Conservation (phyloP, 2,888 invertebrate genomes). For the Amblyjoppa fuscipennis region DNA sequence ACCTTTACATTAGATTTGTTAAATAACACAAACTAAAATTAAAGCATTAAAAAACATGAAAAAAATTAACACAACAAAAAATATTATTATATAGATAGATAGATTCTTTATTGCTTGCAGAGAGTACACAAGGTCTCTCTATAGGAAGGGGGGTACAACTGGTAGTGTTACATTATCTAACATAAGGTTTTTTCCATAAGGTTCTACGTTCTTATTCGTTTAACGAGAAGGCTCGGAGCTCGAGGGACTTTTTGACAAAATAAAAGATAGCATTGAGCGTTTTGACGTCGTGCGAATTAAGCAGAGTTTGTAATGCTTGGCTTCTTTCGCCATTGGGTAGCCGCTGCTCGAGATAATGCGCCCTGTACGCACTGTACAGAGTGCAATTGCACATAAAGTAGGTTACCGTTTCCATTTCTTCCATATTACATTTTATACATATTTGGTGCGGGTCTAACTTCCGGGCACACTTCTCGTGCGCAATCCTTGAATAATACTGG, state of each 20-base stretch:
- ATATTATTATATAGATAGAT: constrained; percentile 6
- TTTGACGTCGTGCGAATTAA: background rate
- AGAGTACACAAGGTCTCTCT: too few relatives aligned
- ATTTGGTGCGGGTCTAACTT: too few relatives aligned
- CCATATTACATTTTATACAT: too few relatives aligned
- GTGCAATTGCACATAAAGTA: too few relatives aligned
- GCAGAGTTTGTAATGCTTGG: background rate
- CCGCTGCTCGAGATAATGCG: background rate
- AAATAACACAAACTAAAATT: background rate
- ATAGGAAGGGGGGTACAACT: too few relatives aligned
- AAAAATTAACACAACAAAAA: background rate
- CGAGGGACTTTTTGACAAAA: constrained; percentile 9
- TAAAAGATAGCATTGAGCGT: background rate
- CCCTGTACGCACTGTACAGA: too few relatives aligned
- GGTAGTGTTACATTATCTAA: too few relatives aligned
- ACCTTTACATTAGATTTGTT: background rate
- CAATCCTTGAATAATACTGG: too few relatives aligned
- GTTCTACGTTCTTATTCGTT: background rate
- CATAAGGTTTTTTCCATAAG: too few relatives aligned
- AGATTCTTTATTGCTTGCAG: too few relatives aligned
- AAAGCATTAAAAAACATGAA: background rate
- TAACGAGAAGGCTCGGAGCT: constrained; percentile 10
- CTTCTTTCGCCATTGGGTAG: background rate
- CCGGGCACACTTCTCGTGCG: too few relatives aligned
- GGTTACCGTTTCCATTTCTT: too few relatives aligned